A percentile compares a stretch with the other conserved stretches of the same genome.
Conservation (phyloP, 2,797 vertebrate species). For the Podarcis siculus region DNA sequence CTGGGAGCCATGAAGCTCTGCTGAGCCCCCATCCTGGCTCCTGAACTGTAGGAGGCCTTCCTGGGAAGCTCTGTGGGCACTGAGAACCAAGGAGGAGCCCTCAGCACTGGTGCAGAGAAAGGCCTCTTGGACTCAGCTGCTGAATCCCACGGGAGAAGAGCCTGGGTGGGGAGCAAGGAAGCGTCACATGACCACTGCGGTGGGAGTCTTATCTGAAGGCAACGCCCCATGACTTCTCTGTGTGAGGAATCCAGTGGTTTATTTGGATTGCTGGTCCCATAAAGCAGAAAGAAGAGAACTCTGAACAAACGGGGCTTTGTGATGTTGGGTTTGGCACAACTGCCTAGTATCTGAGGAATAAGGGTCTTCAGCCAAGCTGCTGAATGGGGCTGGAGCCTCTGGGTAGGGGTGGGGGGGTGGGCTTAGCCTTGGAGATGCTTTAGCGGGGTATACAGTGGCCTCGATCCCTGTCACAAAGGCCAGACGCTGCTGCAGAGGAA, state of each 20-base stretch:
- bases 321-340: constrained; percentile 16
- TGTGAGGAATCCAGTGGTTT: constrained; percentile 13
- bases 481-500: too few relatives aligned
- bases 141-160: constrained; percentile 21
- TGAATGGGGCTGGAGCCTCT: neutral
- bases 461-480: too few relatives aligned
- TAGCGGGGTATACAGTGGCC: too few relatives aligned
- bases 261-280: constrained; percentile 61
- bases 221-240: neutral
- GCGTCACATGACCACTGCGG: neutral
- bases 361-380: accelerated
- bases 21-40: too few relatives aligned
- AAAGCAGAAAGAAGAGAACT: constrained; percentile 13
- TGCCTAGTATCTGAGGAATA: neutral
- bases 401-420: neutral
- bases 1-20: too few relatives aligned
- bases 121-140: constrained; percentile 24
- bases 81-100: neutral
- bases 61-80: neutral
- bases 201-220: constrained; percentile 58
- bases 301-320: neutral
- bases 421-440: too few relatives aligned
- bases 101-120: neutral
- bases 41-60: neutral
- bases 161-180: constrained; percentile 27